phyloP scores from a whole-genome alignment of 1,140 invertebrate species.

The Aleiodes sp. region DNA sequence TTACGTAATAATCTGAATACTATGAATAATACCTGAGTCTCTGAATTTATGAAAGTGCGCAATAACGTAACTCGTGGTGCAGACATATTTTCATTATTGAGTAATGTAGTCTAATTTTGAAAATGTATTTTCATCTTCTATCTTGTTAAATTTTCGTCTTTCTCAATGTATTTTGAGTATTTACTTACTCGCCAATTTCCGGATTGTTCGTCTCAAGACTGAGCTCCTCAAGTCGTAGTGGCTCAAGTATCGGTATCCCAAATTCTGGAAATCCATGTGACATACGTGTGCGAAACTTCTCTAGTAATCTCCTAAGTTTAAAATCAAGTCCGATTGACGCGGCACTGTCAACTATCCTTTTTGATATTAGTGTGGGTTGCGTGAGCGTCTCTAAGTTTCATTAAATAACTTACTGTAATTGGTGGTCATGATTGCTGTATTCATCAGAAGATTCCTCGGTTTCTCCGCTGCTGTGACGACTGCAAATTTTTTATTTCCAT shows the following conservation, averaged over 20 bases:
- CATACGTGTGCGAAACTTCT: slow-evolving; percentile 57
- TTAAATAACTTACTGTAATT: slow-evolving; percentile 56
- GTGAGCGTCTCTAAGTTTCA: slow-evolving; percentile 7
- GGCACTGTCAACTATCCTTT: slow-evolving; percentile 61
- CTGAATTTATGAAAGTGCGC: neutral
- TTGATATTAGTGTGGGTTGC: slow-evolving; percentile 45
- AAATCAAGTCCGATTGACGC: slow-evolving; percentile 58
- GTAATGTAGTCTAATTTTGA: neutral
- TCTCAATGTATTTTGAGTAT: neutral
- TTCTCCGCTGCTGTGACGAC: slow-evolving; percentile 57
- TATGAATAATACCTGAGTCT: neutral
- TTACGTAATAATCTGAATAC: neutral
- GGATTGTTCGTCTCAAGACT: slow-evolving; percentile 50
- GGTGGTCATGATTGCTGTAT: slow-evolving; percentile 56
- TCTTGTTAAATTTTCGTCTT: neutral
- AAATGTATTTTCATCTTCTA: too few relatives aligned
- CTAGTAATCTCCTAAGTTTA: slow-evolving; percentile 55
- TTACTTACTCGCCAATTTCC: slow-evolving; percentile 58
- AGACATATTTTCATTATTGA: neutral
- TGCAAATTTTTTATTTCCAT: slow-evolving; percentile 33
- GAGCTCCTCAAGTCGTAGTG: slow-evolving; percentile 47
- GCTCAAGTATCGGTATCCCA: slow-evolving; percentile 54
- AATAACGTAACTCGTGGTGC: neutral
- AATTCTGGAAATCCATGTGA: slow-evolving; percentile 56
- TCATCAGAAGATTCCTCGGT: slow-evolving; percentile 55